Base-by-base conservation (phyloP, 2,113 vertebrate genomes). In the Struthio camelus region DNA sequence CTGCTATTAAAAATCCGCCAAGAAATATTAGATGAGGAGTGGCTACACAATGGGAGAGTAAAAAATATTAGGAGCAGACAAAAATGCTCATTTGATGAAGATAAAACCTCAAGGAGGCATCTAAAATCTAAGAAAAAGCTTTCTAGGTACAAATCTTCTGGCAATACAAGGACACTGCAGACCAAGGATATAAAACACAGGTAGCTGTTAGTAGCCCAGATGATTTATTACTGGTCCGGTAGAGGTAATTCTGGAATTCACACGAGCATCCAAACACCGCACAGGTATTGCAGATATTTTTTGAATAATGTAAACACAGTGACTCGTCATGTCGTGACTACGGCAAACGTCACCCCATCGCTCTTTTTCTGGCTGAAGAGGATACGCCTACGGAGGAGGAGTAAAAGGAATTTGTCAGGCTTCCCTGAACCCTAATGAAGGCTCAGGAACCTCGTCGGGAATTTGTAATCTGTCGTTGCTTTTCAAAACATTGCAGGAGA, bases 11-110 rank as follows among this genome's bases (percentile, higher is more conserved):
- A 90, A 71, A 73, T 38, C 80, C 85, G 84, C 65, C 83, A 91
- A 67, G 80, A 93, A 91, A 80, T 56, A 92, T 76, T 48, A 85
- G 42, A 85, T 77, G 38, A 83, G 80, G 84, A 92, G 65, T 75
- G 73, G 73, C 70, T 83, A 34, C 24, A 27, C 77, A 76, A 79
- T 15, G 73, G 78, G 77, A 94, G 38, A 95, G 65, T 16, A 46
- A 89, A 91, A 92, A 81, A 64, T 38, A 59, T 56, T 40, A 89
- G 93, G 64, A 94, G 30, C 44, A 8, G 14, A 77, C 86, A 73
- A 80, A 94, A 67, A 0, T 20, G n/a, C 54, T 79, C 65, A 81
- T 54, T 3, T 66, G 86, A 95, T 75, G 77, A 75, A 86, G 90
- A 86, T 77, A 93, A 93, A 89, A 51, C 51, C 40, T 59, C 80